Evolutionary conservation across 2,888 invertebrate genomes (phyloP).

Genomic region (Hirudinaria manillensis): DNA sequence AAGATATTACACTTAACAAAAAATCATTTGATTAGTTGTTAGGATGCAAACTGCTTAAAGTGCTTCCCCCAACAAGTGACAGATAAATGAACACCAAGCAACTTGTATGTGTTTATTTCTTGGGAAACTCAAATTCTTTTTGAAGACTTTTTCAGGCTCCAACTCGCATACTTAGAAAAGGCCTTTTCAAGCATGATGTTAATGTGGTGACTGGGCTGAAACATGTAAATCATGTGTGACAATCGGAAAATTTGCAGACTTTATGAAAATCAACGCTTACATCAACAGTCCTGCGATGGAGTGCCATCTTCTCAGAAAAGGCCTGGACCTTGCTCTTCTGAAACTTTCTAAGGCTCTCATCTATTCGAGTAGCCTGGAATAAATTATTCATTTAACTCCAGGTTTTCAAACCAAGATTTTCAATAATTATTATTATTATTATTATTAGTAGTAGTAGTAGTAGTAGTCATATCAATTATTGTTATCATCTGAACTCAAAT

Average conservation of each 20-base stretch:
- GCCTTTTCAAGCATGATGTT: slow-evolving; percentile 80
- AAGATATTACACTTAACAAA: too few species aligned
- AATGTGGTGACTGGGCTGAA: slow-evolving; percentile 63
- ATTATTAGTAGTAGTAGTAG: neutral
- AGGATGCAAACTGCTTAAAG: too few species aligned
- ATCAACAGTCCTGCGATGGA: slow-evolving; percentile 51
- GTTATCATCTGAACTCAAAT: neutral
- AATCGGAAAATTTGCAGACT: neutral
- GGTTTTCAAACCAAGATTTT: neutral
- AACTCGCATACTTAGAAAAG: slow-evolving; percentile 75
- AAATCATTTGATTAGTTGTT: too few species aligned
- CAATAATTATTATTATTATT: neutral
- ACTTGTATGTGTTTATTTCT: too few species aligned
- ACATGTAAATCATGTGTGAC: slow-evolving; percentile 25
- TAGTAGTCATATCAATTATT: neutral
- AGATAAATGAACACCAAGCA: too few species aligned
- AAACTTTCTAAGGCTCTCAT: slow-evolving; percentile 79
- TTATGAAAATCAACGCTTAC: slow-evolving; percentile 43
- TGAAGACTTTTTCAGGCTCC: slow-evolving; percentile 61
- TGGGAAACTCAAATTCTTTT: slow-evolving; percentile 26
- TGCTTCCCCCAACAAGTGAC: too few species aligned
- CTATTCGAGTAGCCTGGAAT: slow-evolving; percentile 72
- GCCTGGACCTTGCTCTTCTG: slow-evolving; percentile 70
- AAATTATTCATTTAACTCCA: neutral
- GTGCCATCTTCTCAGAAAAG: slow-evolving; percentile 50